Base-by-base conservation (phyloP, 2,888 invertebrate genomes). In the Chrysotoxum bicinctum region DNA sequence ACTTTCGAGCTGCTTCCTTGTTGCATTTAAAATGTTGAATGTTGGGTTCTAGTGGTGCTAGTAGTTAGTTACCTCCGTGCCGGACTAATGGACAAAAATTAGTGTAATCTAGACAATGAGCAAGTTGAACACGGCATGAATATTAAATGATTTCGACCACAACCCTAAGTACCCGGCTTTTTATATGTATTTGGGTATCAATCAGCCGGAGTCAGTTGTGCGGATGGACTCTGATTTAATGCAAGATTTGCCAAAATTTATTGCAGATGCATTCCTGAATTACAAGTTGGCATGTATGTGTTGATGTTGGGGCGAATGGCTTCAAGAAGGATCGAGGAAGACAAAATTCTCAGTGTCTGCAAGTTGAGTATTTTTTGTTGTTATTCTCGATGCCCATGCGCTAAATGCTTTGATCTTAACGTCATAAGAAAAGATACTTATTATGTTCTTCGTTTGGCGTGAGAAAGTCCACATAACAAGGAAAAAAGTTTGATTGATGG, bases 181-280 rank as follows among this genome's bases (percentile, higher is more conserved):
- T 32, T 16, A 54, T 37, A 16, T 12, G n/a, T 30, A 68, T 35
- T 26, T 45, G n/a, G 50, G 35, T 50, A 16, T 73, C 58, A 70
- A 58, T 76, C 68, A 81, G 48, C 8, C 50, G 43, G 40, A 54
- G 48, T 32, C 64, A 69, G 26, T 26, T 64, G 30, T 72, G 70
- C 21, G 40, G 32, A 43, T 32, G 32, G 43, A 26, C 56, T 75
- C 64, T 50, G 77, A 82, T 72, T 66, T 77, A 50, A 77, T 72
- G 66, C 30, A 45, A 68, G 68, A 60, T 82, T 78, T 62, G 52
- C 54, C 58, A 21, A 77, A 78, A 73, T 78, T 69, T 60, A 69
- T 83, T 83, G 73, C 74, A 62, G 23, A 37, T 50, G 26, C 37
- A 74, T 68, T 73, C 78, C 45, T 62, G 83, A 78, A 83, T 69